Base-by-base conservation (phyloP, 2,113 vertebrate genomes). In the Leuciscus idus region DNA sequence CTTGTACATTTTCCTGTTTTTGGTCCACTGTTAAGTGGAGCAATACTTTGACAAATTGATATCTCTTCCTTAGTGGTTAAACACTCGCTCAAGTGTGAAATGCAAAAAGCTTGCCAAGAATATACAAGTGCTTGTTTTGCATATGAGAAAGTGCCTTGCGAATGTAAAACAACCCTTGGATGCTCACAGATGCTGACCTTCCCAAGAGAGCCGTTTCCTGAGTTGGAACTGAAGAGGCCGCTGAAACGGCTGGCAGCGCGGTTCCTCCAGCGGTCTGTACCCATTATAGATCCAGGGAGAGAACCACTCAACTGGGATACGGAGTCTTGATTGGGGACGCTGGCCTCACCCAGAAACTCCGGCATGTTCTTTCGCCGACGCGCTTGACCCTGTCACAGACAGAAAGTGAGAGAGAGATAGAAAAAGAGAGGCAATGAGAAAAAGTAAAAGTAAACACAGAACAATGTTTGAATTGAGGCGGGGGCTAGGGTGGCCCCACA, bases 281-380 rank as follows among this genome's bases (percentile, higher is more conserved):
- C 93, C 0, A 85, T 83, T 11, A 89, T 91, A 13, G 88, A 86
- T 21, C 91, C 28, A 15, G 97, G 93, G 86, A 97, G 88, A 0
- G 97, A 96, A 72, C 92, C 88, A 3, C 95, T 89, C 13, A 93
- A 50, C 1, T 93, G 93, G 0, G 82, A 83, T 17, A 92, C 26
- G 2, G 93, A 84, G 46, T 98, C 98, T 0, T 94, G 94, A 33
- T 91, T 86, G 0, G 97, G 96, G 87, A 97, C 94, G 90, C 90
- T 96, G 1, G 92, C 1, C n/a, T 98, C 98, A 2, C 98, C 97
- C 73, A 99, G 94, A 91, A 97, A 98, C 90, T 98, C 97, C 0
- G 93, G 96, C 94, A 99, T 97, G 95, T 98, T 99, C 94, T 99
- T 98, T 86, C 97, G 96, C 36, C 96, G 93, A 62, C 97, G 95